These are phyloP conservation scores for Apamea sordens DNA, from an alignment of 2,888 invertebrate genomes.

Conservation along the genomic window DNA sequence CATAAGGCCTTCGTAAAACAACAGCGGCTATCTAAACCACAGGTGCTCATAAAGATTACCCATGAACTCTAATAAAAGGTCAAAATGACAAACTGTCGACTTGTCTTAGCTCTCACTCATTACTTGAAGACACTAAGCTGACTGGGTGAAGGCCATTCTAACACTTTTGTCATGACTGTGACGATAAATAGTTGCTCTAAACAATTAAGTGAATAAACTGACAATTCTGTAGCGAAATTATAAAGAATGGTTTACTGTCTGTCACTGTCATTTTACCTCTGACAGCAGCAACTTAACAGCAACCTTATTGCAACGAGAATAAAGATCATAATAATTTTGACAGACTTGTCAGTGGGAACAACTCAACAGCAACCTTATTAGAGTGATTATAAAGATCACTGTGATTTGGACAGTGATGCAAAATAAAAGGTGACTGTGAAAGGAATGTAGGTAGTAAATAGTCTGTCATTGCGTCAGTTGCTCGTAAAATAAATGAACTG, in stretches of 20 bases:
- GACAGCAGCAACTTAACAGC: background rate
- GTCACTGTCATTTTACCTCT: background rate
- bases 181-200: background rate
- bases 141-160: conserved; percentile 35
- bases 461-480: background rate
- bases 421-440: background rate
- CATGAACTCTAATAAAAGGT: conserved; percentile 33
- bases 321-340: background rate
- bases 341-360: background rate
- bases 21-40: background rate
- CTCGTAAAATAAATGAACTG: background rate
- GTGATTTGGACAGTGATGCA: background rate
- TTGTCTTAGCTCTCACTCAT: conserved; percentile 14
- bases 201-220: conserved; percentile 16
- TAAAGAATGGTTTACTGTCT: background rate
- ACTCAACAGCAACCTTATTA: background rate
- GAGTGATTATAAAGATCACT: background rate
- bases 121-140: conserved; percentile 17
- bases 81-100: background rate
- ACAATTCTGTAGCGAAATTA: conserved; percentile 11
- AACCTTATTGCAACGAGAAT: background rate
- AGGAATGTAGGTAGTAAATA: background rate
- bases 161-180: conserved; percentile 31
- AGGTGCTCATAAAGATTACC: background rate
- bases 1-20: background rate